Evolutionary conservation across 23 tunicate genomes (phyloP).

Genomic region (Phallusia fumigata): DNA sequence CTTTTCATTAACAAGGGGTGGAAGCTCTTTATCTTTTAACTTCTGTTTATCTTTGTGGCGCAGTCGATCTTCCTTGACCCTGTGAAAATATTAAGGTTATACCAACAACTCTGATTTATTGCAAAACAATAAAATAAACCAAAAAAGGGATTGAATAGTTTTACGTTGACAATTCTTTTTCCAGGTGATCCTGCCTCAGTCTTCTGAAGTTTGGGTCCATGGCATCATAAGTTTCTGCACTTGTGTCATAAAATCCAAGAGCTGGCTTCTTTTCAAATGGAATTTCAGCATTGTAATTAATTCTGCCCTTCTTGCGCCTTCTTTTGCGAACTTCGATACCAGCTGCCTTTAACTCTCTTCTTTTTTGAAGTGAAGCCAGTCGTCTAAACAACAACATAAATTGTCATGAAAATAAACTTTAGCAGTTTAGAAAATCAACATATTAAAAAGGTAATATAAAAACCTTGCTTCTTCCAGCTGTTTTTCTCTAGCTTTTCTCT

Average conservation of each 20-base stretch:
- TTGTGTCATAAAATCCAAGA: conserved; percentile 83
- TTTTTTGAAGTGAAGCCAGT: conserved; percentile 90
- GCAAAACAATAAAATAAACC: not conserved
- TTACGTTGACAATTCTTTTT: conserved; percentile 59
- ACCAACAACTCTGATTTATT: too few relatives aligned
- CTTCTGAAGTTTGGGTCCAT: conserved; percentile 75
- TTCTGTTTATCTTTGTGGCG: conserved; percentile 84
- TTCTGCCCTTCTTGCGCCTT: conserved; percentile 69
- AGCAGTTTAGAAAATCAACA: too few relatives aligned
- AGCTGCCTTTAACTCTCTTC: conserved; percentile 96
- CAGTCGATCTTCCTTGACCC: conserved; percentile 76
- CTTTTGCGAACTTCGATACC: conserved; percentile 73
- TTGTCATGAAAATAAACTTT: not conserved
- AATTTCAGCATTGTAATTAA: conserved; percentile 97
- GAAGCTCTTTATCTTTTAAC: conserved; percentile 78
- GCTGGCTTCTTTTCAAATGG: conserved; percentile 93
- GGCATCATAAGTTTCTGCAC: conserved; percentile 72
- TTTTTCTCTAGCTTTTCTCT: conserved; percentile 97
- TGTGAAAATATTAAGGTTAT: not conserved
- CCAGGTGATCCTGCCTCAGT: conserved; percentile 87
- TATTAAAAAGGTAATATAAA: not conserved
- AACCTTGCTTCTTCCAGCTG: conserved; percentile 97
- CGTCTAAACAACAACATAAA: conserved; percentile 29
- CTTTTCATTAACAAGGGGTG: conserved; percentile 51
- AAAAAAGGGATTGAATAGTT: not conserved